Percentiles rank a stretch among this genome's conserved stretches.
phyloP scores from a whole-genome alignment of 2,888 invertebrate species.

The Thera britannica region DNA sequence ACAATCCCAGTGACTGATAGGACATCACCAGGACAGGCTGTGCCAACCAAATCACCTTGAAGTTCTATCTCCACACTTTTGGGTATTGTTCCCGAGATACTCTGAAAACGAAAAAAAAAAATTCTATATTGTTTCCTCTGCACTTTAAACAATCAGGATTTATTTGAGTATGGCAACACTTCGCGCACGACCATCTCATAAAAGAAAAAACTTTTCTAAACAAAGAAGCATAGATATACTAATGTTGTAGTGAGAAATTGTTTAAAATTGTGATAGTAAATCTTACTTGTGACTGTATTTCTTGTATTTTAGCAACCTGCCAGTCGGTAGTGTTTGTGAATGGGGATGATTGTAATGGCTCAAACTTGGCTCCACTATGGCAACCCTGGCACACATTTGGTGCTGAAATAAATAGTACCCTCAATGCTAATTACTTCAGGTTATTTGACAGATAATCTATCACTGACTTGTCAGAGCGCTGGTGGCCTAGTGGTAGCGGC shows the following conservation, averaged over 20 bases:
- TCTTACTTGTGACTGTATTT: slow-evolving; percentile 88
- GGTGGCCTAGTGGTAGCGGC: no score
- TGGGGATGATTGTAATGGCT: slow-evolving; percentile 86
- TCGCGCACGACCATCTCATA: no score
- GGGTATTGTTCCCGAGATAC: slow-evolving; percentile 89
- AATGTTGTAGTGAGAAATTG: no score
- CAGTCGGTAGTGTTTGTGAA: slow-evolving; percentile 90
- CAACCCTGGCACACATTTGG: slow-evolving; percentile 86
- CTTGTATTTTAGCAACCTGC: slow-evolving; percentile 93
- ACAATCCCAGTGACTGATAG: slow-evolving; percentile 94
- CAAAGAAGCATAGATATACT: no score
- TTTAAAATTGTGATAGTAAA: not conserved
- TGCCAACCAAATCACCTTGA: slow-evolving; percentile 91
- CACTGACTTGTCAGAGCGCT: no score
- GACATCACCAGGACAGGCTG: slow-evolving; percentile 94
- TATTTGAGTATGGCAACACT: not conserved
- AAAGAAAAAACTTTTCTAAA: no score
- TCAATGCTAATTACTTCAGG: not conserved
- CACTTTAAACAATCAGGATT: not conserved
- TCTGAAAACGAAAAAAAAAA: slow-evolving; percentile 63
- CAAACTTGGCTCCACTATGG: slow-evolving; percentile 85
- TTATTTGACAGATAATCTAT: no score
- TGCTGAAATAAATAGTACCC: slow-evolving; percentile 60
- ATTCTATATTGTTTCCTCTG: not conserved
- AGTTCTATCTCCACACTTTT: slow-evolving; percentile 94